A percentile compares a stretch with the other conserved stretches of the same genome.
phyloP scores from a whole-genome alignment of 2,797 vertebrate genomes.

The Zonotrichia albicollis region DNA sequence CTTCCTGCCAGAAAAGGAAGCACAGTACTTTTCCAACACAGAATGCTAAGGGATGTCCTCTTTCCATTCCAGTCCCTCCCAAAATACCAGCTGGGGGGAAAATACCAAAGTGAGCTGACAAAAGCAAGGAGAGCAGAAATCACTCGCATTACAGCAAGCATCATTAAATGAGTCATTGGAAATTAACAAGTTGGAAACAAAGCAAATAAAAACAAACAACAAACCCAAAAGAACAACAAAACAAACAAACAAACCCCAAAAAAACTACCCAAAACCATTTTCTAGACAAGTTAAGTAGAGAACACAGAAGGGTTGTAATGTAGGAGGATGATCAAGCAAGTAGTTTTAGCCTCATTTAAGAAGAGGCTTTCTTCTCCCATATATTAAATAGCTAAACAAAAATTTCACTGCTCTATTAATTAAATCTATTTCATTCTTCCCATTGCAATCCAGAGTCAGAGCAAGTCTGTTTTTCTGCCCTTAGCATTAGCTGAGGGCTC shows the following conservation, averaged over 20 bases:
- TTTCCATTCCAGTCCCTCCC: constrained; percentile 43
- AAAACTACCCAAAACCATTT: neutral
- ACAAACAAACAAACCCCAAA: neutral
- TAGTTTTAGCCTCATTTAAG: neutral
- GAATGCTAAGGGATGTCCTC: constrained; percentile 59
- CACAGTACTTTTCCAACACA: constrained; percentile 57
- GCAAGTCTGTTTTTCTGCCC: neutral
- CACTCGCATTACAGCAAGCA: neutral
- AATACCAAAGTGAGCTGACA: neutral
- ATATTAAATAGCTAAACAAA: neutral
- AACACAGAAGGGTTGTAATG: neutral
- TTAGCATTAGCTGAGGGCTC: neutral
- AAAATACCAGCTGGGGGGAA: neutral
- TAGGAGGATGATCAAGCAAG: constrained; percentile 17
- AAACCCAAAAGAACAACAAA: neutral
- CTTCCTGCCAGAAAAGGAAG: constrained; percentile 53
- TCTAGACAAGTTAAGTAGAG: constrained; percentile 11
- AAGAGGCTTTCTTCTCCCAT: neutral
- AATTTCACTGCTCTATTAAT: constrained; percentile 41
- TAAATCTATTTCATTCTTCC: neutral
- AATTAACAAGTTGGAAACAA: constrained; percentile 2
- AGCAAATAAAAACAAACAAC: neutral
- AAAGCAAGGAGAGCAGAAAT: constrained; percentile 50
- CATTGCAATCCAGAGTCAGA: neutral
- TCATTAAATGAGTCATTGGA: constrained; percentile 13